Evolutionary conservation across 2,113 vertebrate genomes (phyloP), one percentile per base, ranked within the genome.

Genomic region (Cephalopterus ornatus): DNA sequence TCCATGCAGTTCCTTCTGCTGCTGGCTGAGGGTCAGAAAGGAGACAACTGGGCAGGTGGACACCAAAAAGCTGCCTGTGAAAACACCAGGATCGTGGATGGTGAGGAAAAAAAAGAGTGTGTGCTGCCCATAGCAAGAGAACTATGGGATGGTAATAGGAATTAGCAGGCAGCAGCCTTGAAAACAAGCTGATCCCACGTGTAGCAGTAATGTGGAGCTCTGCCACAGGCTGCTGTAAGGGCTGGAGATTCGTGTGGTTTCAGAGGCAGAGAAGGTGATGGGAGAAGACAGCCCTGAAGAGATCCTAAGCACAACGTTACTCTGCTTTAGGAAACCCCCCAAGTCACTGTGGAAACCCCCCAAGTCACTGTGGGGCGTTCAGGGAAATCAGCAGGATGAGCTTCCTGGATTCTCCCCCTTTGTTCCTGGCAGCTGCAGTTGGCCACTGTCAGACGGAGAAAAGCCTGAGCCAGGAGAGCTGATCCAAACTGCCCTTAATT

Each of bases 341-440:
- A 2, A 35, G 32, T 9, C 18, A 7, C 72, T 20, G 42, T 3
- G 47, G 62, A 52, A 63, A 12, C 13, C 33, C 49, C 26, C 2
- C 0, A 2, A 35, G 32, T 9, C 21, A 6, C 76, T 21, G 42
- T 4, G 49, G 67, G 84, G 11, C 1, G 2, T 8, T 44, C 10
- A 21, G 56, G 47, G 44, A 9, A 21, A 53, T 3, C 63, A 32
- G 63, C 44, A 33, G 49, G 4, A 9, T 2, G 30, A 2, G 2
- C 44, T 17, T 33, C 16, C 58, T 46, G 22, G 3, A 5, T 3
- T 9, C 59, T 27, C 41, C 16, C 6, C 2, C 49, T 18, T 6
- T 24, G 41, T 2, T 76, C 68, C 37, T 70, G 83, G 61, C 85
- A 65, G 82, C 59, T 61, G 68, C 86, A 53, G 13, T 11, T 12